Evolutionary conservation across 2,888 invertebrate genomes (phyloP).

Genomic region (Phorcus lineatus): DNA sequence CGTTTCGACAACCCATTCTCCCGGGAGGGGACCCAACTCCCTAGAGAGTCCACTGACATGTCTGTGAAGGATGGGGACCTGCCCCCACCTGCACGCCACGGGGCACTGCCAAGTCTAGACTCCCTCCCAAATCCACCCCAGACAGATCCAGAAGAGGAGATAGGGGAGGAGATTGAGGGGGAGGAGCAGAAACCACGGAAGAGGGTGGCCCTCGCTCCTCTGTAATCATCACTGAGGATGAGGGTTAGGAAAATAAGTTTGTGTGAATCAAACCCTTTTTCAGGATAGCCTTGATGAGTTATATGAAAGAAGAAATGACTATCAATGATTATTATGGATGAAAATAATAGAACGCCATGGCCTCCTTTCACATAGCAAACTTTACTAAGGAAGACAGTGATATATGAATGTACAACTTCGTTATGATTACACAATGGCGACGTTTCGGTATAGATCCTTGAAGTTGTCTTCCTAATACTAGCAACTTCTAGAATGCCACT

Average conservation of each 20-base stretch:
- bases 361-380: too few relatives aligned
- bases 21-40: not conserved
- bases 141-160: slow-evolving; percentile 34
- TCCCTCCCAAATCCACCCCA: slow-evolving; percentile 33
- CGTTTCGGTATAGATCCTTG: too few relatives aligned
- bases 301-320: too few relatives aligned
- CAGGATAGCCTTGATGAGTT: too few relatives aligned
- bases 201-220: slow-evolving; percentile 16
- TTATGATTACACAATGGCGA: too few relatives aligned
- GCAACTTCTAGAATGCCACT: too few relatives aligned
- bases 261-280: too few relatives aligned
- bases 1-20: slow-evolving; percentile 16
- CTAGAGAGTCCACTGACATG: not conserved
- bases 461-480: too few relatives aligned
- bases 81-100: slow-evolving; percentile 6
- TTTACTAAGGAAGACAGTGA: too few relatives aligned
- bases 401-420: too few relatives aligned
- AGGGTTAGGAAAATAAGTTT: not conserved
- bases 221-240: not conserved
- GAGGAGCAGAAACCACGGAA: slow-evolving; percentile 15
- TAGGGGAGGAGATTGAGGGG: slow-evolving; percentile 6
- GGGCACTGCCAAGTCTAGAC: slow-evolving; percentile 30
- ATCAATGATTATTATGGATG: too few relatives aligned
- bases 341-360: too few relatives aligned
- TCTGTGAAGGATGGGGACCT: slow-evolving; percentile 16